Evolutionary conservation across 2,797 vertebrate species (phyloP).

Genomic region (Sibirionetta formosa): DNA sequence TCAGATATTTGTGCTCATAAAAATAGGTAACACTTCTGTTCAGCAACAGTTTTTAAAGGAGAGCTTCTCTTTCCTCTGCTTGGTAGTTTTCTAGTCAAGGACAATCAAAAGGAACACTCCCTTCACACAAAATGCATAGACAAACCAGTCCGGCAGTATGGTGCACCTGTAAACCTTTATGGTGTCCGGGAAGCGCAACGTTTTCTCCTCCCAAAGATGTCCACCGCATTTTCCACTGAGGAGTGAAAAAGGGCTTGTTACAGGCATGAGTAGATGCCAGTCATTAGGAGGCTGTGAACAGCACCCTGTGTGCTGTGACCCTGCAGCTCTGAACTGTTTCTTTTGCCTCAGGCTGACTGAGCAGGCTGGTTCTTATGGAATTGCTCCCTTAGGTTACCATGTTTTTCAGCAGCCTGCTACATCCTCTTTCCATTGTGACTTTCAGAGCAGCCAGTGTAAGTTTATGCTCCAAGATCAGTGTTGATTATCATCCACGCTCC

Average conservation of each 20-base stretch:
- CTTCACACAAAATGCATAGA: neutral
- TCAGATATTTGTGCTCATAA: neutral
- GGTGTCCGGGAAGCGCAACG: neutral
- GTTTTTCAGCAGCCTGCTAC: neutral
- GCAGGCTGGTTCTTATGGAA: neutral
- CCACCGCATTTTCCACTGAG: neutral
- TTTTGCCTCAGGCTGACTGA: neutral
- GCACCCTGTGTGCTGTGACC: neutral
- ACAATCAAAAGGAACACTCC: neutral
- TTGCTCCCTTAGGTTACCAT: fast-evolving
- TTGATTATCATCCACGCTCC: neutral
- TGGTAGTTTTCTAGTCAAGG: neutral
- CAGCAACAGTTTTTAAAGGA: neutral
- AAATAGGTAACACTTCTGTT: neutral
- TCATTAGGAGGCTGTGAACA: neutral
- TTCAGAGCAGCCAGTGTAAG: neutral
- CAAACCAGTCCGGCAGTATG: neutral
- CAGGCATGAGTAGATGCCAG: neutral
- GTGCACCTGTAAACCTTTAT: neutral
- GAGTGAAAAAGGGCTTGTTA: neutral
- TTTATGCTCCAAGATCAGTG: neutral
- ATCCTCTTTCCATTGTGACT: neutral
- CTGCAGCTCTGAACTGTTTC: neutral
- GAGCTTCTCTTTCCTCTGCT: neutral
- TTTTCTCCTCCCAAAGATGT: neutral